A percentile compares a stretch with the other conserved stretches of the same genome.
phyloP scores from a whole-genome alignment of 2,113 vertebrate species.

The Tupaia chinensis region DNA sequence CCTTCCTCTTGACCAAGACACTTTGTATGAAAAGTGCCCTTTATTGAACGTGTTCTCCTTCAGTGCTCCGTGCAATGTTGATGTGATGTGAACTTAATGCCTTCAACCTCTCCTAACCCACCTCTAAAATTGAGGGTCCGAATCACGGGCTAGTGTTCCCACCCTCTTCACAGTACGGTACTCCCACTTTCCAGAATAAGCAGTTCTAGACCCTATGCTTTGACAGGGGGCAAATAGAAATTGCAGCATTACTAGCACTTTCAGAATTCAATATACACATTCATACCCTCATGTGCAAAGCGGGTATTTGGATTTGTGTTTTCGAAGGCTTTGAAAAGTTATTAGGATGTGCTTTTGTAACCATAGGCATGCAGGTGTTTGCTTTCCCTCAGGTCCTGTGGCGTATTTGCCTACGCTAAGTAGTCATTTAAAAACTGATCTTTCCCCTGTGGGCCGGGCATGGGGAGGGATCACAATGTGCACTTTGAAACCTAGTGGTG shows the following conservation, averaged over 20 bases:
- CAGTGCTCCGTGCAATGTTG: background rate
- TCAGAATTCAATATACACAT: background rate
- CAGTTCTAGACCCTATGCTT: background rate
- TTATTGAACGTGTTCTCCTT: fast-evolving
- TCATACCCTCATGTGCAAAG: background rate
- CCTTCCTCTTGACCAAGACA: background rate
- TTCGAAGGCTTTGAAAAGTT: background rate
- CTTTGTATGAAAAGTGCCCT: fast-evolving
- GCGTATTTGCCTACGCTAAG: background rate
- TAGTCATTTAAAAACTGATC: background rate
- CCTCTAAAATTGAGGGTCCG: background rate
- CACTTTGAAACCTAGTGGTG: background rate
- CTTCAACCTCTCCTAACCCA: too few species aligned
- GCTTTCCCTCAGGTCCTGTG: background rate
- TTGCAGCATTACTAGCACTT: background rate
- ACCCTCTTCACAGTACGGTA: background rate
- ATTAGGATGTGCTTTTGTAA: background rate
- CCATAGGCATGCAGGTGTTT: background rate
- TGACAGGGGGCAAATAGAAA: background rate
- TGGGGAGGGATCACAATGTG: background rate
- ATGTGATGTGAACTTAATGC: too few species aligned
- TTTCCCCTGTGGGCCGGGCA: too few species aligned
- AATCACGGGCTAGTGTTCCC: too few species aligned
- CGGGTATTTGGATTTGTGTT: background rate
- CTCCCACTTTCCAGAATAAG: background rate